Base-by-base conservation (phyloP, 2,113 vertebrate species). In the Lasiurus borealis region DNA sequence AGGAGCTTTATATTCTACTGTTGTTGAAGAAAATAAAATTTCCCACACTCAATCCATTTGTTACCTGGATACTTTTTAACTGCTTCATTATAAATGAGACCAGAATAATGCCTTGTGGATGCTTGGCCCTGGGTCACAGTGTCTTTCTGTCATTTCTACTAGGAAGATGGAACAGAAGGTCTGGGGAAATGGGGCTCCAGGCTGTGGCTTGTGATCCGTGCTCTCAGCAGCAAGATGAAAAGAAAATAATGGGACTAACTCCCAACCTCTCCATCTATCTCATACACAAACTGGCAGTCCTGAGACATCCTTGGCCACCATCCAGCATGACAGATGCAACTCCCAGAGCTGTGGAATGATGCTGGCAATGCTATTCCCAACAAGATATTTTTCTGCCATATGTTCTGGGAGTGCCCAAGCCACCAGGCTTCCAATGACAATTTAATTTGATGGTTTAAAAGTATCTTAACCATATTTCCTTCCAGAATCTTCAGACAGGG, bases 381-480 rank as follows among this genome's bases (percentile, higher is more conserved):
- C 91, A 94, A 97, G 93, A 95, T 93, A 97, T 96, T 97, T 89
- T 96, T 29, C 21, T 94, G 72, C 98, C 98, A 96, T 98, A 97
- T 98, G 98, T 85, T 98, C 85, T 97, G 98, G 96, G 98, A 98
- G 93, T 95, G 93, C 96, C 96, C 88, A 75, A 64, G 97, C 97
- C 97, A 89, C 95, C 94, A 96, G 96, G 87, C 92, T 98, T 95
- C 87, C 88, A 95, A 96, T 96, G 97, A 97, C 96, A 97, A 95
- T 95, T 77, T 98, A 98, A 96, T 98, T 98, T 95, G 92, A 93
- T 85, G 88, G 76, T 93, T 97, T 97, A 95, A 97, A 96, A 96
- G 94, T 96, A 87, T 78, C 90, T 97, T 96, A 97, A 93, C 78
- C 59, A 15, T 97, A 96, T 98, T 98, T 97, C 92, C 76, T 97